Evolutionary conservation across 2,113 vertebrate species (phyloP), one percentile per base, ranked within the genome.

Genomic region (Penelope pileata): DNA sequence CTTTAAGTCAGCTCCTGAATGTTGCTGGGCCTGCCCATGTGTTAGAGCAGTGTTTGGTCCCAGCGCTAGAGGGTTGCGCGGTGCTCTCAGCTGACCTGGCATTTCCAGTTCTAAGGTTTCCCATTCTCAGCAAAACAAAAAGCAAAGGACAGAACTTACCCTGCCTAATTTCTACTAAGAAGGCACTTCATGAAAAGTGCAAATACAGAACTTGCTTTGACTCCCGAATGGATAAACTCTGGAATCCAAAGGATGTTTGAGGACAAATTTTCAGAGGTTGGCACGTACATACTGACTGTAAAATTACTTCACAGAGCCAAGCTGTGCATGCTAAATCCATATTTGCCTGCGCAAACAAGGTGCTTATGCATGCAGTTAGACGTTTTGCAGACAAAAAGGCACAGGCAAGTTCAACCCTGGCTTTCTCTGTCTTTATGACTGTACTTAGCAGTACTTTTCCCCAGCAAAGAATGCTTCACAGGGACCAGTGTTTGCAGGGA

Each of bases 231-330:
- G 83, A 94, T 81, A 93, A 82, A 95, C 47, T 93, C 72, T 51
- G 66, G 91, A 95, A 91, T 94, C 77, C 81, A 72, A 93, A 95
- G 92, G 92, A 93, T 92, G 92, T 93, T 93, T 91, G 90, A 96
- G 94, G 94, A 91, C 94, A 93, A 83, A 90, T 91, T 90, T 96
- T 96, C 93, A 74, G 91, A 91, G 91, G 88, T 91, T 94, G 88
- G 73, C 91, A 93, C 27, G 21, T 86, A 96, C 78, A 43, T 68
- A 86, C 59, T 93, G 93, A 90, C 90, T 75, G 40, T 96, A 91
- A 96, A 78, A 96, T 94, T 74, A 96, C 94, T 95, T 95, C 93
- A 94, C 36, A 80, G 93, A 90, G 90, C 64, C 91, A 96, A 85
- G 95, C 79, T 93, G 54, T 88, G 95, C 91, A 94, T 95, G 72